Base-by-base conservation (phyloP, 2,888 invertebrate species). In the Heliconius cydno region DNA sequence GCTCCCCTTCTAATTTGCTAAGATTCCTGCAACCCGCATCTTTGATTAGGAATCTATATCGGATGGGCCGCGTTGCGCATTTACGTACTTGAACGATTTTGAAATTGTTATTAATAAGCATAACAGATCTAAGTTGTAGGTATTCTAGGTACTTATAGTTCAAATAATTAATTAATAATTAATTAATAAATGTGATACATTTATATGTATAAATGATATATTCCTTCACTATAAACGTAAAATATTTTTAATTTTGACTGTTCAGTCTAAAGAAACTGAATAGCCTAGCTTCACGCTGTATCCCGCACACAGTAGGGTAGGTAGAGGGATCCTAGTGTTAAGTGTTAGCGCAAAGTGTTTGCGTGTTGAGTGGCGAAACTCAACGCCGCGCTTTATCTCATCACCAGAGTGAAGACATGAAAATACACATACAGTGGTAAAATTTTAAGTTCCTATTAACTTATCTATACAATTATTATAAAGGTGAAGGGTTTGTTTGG, bases 11-110 rank as follows among this genome's bases (percentile, higher is more conserved):
- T 92, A 94, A 94, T 95, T 95, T 92, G 93, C 90, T 93, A 94
- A 94, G 94, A 94, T 92, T 91, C 93, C 85, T 85, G 88, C 88
- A 86, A 87, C 94, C 94, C 94, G 94, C 94, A 95, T 95, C 94
- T 94, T 94, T 94, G 94, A 94, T 94, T 94, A 93, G 89, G 88
- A 92, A 92, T 91, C 90, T 91, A 89, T 86, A 88, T 86, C 86
- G 86, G 83, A 84, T 83, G 84, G 83, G 81, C 79, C 79, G 84
- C 84, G 86, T 86, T 91, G 91, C 85, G 87, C 91, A 90, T 90
- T 92, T 92, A 85, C 85, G 84, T 85, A 83, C 80, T 82, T 82
- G 82, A 79, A 83, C 82, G 85, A 87, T 86, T 88, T 87, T 83
- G 81, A 81, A 84, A 83, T 84, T 41, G 84, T 83, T 82, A 80